Percentiles rank a stretch among this genome's conserved stretches.
Evolutionary conservation across 1,140 invertebrate genomes (phyloP).

Genomic region (Drosophila biarmipes): DNA sequence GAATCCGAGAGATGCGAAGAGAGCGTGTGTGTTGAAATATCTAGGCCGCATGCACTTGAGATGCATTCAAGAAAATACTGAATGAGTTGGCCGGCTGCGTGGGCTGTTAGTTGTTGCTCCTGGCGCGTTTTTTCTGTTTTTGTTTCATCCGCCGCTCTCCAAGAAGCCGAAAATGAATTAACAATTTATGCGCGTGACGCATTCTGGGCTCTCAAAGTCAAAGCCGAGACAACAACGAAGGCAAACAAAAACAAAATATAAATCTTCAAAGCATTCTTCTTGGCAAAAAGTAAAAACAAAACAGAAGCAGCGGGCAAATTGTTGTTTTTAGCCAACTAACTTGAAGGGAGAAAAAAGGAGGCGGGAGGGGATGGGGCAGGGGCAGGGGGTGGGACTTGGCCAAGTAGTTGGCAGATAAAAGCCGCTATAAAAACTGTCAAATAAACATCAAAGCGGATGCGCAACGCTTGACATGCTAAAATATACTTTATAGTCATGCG

Average conservation of each 20-base stretch:
- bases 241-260: conserved; percentile 74
- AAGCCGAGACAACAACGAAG: conserved; percentile 62
- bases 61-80: conserved; percentile 57
- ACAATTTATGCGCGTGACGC: conserved; percentile 77
- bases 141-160: conserved; percentile 29
- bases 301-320: conserved; percentile 24
- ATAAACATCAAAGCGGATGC: conserved; percentile 84
- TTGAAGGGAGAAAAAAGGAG: conserved; percentile 36
- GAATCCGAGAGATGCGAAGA: conserved; percentile 1
- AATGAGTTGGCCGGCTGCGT: conserved; percentile 60
- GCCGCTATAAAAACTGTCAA: conserved; percentile 83
- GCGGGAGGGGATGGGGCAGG: conserved; percentile 3
- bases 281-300: conserved; percentile 29
- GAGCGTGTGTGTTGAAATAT: conserved; percentile 4
- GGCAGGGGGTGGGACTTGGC: conserved; percentile 24
- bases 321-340: conserved; percentile 55
- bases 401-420: conserved; percentile 83
- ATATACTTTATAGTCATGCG: conserved; percentile 83
- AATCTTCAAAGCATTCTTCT: conserved; percentile 78
- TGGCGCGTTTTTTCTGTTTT: background rate
- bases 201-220: conserved; percentile 76
- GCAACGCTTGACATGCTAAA: conserved; percentile 83
- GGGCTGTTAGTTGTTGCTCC: conserved; percentile 49
- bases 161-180: conserved; percentile 70
- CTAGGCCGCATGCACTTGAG: conserved; percentile 60